phyloP scores from a whole-genome alignment of 2,888 invertebrate genomes.

The Tetanocera ferruginea region DNA sequence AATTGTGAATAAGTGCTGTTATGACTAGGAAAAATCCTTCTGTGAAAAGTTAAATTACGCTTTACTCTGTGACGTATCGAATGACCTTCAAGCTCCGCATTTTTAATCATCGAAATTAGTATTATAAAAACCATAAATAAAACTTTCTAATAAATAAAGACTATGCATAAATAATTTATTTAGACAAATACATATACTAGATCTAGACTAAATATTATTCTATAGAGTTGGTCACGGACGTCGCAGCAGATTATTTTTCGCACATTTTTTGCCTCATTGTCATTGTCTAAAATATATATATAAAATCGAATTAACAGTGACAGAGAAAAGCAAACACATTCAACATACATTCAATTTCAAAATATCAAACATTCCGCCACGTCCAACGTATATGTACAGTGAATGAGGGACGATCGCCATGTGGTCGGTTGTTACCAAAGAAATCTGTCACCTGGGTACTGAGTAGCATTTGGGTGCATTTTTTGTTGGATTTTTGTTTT shows the following conservation, averaged over 20 bases:
- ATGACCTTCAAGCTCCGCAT: too few species aligned
- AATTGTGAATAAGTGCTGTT: too few species aligned
- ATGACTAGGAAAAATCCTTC: too few species aligned
- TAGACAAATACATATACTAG: background rate
- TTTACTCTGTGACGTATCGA: too few species aligned
- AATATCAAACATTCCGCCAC: background rate
- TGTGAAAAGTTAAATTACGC: too few species aligned
- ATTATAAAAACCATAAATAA: too few species aligned
- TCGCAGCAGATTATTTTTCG: slow-evolving; percentile 1
- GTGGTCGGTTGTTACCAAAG: background rate
- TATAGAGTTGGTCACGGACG: background rate
- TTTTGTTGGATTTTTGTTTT: background rate
- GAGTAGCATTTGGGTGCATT: background rate
- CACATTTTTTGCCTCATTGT: slow-evolving; percentile 5
- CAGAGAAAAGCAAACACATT: background rate
- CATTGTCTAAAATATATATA: background rate
- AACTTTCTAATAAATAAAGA: too few species aligned
- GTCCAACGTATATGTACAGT: background rate
- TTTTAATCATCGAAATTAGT: too few species aligned
- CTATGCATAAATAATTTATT: background rate
- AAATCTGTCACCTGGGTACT: background rate
- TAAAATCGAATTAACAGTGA: background rate
- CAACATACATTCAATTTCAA: background rate
- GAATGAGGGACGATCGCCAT: too few species aligned
- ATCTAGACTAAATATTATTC: background rate